Evolutionary conservation across 2,888 invertebrate species (phyloP).

Genomic region (Apodemia mormo): DNA sequence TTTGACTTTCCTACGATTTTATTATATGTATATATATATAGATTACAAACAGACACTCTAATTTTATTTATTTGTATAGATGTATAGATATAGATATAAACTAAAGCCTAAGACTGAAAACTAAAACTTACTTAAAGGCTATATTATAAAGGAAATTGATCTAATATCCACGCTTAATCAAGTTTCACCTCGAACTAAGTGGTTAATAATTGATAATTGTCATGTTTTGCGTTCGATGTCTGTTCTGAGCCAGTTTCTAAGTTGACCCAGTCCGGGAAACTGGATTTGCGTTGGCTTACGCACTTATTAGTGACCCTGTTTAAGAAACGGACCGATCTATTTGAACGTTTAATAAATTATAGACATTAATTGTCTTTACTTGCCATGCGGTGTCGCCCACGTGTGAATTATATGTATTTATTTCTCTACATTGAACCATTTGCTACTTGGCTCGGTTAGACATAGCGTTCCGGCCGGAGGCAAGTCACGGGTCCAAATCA

Average conservation of each 20-base stretch:
- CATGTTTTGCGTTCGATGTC: conserved; percentile 57
- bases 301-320: conserved; percentile 17
- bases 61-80: too few species aligned
- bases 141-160: conserved; percentile 22
- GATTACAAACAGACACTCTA: too few species aligned
- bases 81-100: too few species aligned
- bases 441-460: too few species aligned
- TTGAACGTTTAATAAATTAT: background rate
- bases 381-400: background rate
- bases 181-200: conserved; percentile 59
- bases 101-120: background rate
- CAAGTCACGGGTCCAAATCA: too few species aligned
- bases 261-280: conserved; percentile 58
- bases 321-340: conserved; percentile 7
- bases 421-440: too few species aligned
- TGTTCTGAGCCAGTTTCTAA: conserved; percentile 58
- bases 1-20: too few species aligned
- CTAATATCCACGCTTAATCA: conserved; percentile 34
- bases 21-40: too few species aligned
- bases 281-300: conserved; percentile 41
- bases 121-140: conserved; percentile 2
- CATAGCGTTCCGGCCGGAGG: too few species aligned
- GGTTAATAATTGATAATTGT: conserved; percentile 71
- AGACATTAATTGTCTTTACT: background rate
- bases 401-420: too few species aligned